Evolutionary conservation across 1,140 invertebrate species (phyloP).

Genomic region (Trichonephila inaurata): DNA sequence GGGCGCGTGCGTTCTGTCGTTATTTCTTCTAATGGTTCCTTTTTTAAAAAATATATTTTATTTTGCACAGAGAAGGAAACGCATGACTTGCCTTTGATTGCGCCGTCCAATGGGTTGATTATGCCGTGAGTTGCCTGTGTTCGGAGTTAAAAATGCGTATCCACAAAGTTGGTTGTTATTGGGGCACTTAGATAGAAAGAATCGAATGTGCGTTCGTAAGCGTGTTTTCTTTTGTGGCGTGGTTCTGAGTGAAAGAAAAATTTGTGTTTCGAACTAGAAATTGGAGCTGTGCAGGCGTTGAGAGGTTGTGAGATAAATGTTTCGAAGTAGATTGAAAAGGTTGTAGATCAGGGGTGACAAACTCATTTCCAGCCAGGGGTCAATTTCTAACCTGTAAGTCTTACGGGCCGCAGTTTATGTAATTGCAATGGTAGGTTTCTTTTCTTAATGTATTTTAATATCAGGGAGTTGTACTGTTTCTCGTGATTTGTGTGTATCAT

Average conservation of each 20-base stretch:
- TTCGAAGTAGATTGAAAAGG: neutral
- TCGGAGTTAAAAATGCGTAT: conserved; percentile 47
- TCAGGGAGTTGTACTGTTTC: too few relatives aligned
- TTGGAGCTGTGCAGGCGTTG: neutral
- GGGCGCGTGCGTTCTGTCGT: conserved; percentile 48
- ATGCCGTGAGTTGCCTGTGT: conserved; percentile 51
- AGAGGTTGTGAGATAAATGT: neutral
- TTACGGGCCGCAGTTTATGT: too few relatives aligned
- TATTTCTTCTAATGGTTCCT: conserved; percentile 44
- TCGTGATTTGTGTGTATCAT: too few relatives aligned
- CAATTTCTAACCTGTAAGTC: too few relatives aligned
- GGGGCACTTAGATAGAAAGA: neutral
- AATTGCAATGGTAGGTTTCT: too few relatives aligned
- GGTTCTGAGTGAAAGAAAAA: neutral
- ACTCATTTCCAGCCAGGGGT: too few relatives aligned
- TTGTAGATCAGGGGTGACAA: too few relatives aligned
- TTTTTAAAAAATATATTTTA: too few relatives aligned
- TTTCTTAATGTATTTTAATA: too few relatives aligned
- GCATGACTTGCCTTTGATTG: conserved; percentile 57
- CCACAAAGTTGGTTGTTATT: neutral
- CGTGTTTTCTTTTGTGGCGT: neutral
- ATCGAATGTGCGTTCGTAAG: neutral
- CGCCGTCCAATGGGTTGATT: conserved; percentile 36
- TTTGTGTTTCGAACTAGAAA: neutral
- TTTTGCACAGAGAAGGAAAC: conserved; percentile 2